Base-by-base conservation (phyloP, 2,113 vertebrate species). In the Tyrannus savana region DNA sequence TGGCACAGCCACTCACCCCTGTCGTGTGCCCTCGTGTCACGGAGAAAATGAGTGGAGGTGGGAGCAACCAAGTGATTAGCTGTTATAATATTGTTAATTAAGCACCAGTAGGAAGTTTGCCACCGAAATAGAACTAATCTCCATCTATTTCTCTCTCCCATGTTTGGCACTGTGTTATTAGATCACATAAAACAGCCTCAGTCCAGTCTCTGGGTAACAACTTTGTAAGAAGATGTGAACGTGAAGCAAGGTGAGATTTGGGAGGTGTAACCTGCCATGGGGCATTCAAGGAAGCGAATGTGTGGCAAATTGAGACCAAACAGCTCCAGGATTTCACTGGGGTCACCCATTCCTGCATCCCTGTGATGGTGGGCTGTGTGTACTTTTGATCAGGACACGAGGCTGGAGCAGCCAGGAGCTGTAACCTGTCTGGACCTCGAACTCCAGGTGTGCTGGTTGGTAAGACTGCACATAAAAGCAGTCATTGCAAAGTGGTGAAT, bases 361-460 rank as follows among this genome's bases (percentile, higher is more conserved):
- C 42, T 11, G 5, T 2, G 24, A 2, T 12, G 6, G 50, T 3
- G 15, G 3, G 22, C 9, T 7, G 9, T 0, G 1, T 1, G 5
- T 8, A 3, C 16, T 39, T 49, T 8, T 23, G 39, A 19, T 10
- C 13, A 30, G 42, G 52, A 31, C 0, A 5, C 35, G 33, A 33
- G 66, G 13, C 8, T 47, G 53, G 49, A 80, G 90, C 27, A 59
- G 31, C 12, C 24, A 12, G 79, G 79, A 58, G 37, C 7, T 27
- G 60, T 16, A 18, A 68, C 37, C 39, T 22, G 2, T 11, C 35
- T 21, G 30, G n/a, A 4, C 41, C 2, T 3, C 19, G 6, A 35
- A 2, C 8, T 4, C 17, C n/a, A 82, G 41, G 10, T 47, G 10
- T 10, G 49, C 12, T 35, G 6, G 12, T n/a, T 28, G 55, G 28